Base-by-base conservation (phyloP, 2,113 vertebrate species). In the Lates calcarifer region DNA sequence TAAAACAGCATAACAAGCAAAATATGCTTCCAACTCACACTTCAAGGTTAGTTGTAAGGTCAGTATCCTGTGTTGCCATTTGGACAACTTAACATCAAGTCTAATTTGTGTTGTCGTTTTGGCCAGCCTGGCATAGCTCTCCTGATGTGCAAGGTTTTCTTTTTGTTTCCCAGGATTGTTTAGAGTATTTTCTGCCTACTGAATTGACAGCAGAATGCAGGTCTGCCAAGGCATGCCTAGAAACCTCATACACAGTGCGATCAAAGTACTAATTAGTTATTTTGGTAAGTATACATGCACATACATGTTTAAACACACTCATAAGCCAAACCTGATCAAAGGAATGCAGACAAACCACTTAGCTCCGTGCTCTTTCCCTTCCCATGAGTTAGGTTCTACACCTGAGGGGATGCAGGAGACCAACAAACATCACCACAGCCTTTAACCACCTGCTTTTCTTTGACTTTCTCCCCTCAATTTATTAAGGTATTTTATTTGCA, bases 111-210 rank as follows among this genome's bases (percentile, higher is more conserved):
- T 37, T 58, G 80, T 65, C 28, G 31, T 56, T 75, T 71, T 29
- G 24, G 60, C 73, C 56, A 41, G 22, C 24, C 47, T 45, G 39
- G 35, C 64, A n/a, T 24, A 20, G 9, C 29, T n/a, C 64, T 71
- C 47, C 81, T 77, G 65, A 73, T 29, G 9, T 20, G 12, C 37
- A 26, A 79, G 53, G 13, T 72, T 82, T 78, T 58, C 9, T 43
- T 81, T 87, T 47, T 67, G 72, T 56, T 55, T 63, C 5, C 61
- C 39, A 20, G 41, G 75, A 72, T 85, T 80, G 73, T 75, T 69
- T 51, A 24, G 64, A 55, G 39, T 41, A 15, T 31, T 64, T 74
- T 61, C 39, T 3, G 39, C 53, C 60, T 61, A 8, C 39, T 73
- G 74, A 47, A 9, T 28, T 55, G 74, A 72, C 75, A 83, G 73